Evolutionary conservation across 2,797 vertebrate genomes (phyloP).

Genomic region (Leucoraja ocellata): DNA sequence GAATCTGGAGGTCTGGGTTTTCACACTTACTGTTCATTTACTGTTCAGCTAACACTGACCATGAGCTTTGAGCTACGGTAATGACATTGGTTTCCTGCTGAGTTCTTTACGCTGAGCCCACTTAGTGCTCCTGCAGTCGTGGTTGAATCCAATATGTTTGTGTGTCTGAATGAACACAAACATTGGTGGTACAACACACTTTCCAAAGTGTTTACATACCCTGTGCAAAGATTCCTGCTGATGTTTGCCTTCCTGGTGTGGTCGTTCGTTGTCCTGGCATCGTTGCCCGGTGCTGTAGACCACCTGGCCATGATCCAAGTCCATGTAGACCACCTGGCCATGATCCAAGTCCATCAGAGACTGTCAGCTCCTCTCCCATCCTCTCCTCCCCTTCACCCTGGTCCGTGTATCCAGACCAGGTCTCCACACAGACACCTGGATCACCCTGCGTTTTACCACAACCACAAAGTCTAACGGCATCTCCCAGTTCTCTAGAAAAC

Average conservation of each 20-base stretch:
- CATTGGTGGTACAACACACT: background rate
- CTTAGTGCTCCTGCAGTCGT: background rate
- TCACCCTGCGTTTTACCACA: background rate
- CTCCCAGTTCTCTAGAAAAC: too few species aligned
- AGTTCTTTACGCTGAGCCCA: background rate
- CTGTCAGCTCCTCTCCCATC: too few species aligned
- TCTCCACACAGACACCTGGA: background rate
- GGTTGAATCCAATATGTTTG: background rate
- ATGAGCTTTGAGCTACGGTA: background rate
- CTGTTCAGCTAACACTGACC: too few species aligned
- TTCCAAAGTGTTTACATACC: background rate
- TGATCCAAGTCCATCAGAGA: background rate
- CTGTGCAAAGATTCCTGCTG: background rate
- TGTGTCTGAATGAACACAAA: background rate
- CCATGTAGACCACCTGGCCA: background rate
- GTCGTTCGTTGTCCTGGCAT: background rate
- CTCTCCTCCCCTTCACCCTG: too few species aligned
- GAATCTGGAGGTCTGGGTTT: too few species aligned
- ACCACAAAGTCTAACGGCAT: background rate
- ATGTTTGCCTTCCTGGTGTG: background rate
- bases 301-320: background rate
- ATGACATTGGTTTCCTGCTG: background rate
- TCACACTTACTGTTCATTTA: too few species aligned
- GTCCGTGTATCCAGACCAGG: too few species aligned
- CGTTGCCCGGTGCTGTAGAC: background rate